Conservation (phyloP, 2,797 vertebrate genomes). For the Vireo griseus region DNA sequence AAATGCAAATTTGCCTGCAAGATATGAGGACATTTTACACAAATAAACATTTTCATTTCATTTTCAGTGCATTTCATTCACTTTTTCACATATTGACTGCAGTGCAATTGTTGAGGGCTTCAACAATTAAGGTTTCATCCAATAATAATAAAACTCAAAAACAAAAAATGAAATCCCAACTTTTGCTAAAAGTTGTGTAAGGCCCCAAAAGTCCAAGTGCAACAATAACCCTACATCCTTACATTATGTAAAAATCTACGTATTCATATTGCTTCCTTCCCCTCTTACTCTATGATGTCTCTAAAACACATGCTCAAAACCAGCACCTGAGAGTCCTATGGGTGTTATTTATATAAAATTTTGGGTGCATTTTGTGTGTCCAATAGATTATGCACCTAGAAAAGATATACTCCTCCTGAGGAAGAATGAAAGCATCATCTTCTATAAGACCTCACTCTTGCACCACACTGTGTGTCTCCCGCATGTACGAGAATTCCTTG, state of each 20-base stretch:
- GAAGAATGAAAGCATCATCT: neutral
- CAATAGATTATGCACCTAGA: neutral
- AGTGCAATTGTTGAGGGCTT: neutral
- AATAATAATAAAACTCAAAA: neutral
- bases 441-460: rapidly evolving
- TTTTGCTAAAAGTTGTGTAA: neutral
- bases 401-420: neutral
- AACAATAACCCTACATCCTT: neutral
- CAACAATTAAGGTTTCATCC: neutral
- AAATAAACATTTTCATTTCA: neutral
- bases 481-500: rapidly evolving
- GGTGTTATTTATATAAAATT: neutral
- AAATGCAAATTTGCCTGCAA: neutral
- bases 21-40: neutral
- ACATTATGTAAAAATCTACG: neutral
- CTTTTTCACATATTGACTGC: neutral
- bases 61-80: too few species aligned
- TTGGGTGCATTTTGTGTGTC: neutral
- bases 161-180: neutral
- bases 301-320: neutral
- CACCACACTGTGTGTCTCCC: rapidly evolving
- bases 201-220: neutral
- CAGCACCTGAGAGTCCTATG: neutral
- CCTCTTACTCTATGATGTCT: neutral
- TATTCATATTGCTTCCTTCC: neutral